Base-by-base conservation (phyloP, 1,140 invertebrate species). In the Mylabris phalerata region DNA sequence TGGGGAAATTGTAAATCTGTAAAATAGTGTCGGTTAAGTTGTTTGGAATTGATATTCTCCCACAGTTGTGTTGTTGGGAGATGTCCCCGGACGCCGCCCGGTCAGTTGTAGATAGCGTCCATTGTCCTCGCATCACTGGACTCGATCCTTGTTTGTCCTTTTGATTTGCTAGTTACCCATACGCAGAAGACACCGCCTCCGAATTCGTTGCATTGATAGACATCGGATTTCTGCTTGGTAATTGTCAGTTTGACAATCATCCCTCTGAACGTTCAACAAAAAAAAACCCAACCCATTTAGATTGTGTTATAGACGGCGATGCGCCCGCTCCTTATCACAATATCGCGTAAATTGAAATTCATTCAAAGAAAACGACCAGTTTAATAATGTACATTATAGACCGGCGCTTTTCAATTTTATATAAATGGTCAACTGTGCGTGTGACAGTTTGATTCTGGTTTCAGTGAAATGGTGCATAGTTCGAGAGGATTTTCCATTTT, bases 401-500 rank as follows among this genome's bases (percentile, higher is more conserved):
- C 39, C 58, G 46, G 13, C 50, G 27, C 48, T 42, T 56, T 68
- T 41, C 61, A 50, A 62, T 60, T 42, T 10, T 42, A 42, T 42
- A 7, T 42, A 7, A 32, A 32, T 32, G 32, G 32, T 3, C 32
- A 32, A 32, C 32, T 63, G 61, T 46, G 49, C 59, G 48, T 66
- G 63, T 69, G 67, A 67, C 67, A 67, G 58, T 60, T 65, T 63
- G 64, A 65, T 63, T 68, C 64, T 66, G 62, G 65, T 62, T 64
- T 64, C 62, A 62, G 60, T 65, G 67, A 66, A 66, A 67, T 67
- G 65, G 62, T 66, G 64, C 67, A 64, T 64, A 62, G 65, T 68
- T 62, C 60, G 57, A 56, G 62, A 61, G 63, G 67, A 69, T 69
- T 69, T 69, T 67, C 67, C 67, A 69, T 69, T 69, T 69, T 69